phyloP scores from a whole-genome alignment of 2,888 invertebrate genomes.

The Epistrophe grossulariae region DNA sequence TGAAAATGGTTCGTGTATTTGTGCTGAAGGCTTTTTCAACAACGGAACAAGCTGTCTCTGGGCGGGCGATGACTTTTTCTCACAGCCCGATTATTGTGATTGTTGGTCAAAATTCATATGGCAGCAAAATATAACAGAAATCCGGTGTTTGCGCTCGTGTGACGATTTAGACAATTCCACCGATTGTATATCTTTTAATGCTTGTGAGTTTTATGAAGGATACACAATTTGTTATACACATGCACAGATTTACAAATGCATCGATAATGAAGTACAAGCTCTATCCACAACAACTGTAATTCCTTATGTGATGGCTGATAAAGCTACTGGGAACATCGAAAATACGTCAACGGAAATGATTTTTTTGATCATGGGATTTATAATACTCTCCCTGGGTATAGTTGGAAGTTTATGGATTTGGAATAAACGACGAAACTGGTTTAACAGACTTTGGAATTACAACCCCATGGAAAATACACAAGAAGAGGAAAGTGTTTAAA shows the following conservation, averaged over 20 bases:
- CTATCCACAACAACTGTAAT: not conserved
- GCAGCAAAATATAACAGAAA: slow-evolving; percentile 34
- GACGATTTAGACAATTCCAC: slow-evolving; percentile 7
- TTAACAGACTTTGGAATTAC: slow-evolving; percentile 9
- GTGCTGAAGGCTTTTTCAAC: slow-evolving; percentile 39
- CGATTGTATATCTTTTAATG: slow-evolving; percentile 33
- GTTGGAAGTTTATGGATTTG: slow-evolving; percentile 11
- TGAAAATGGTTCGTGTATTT: slow-evolving; percentile 39
- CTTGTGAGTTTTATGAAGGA: slow-evolving; percentile 46
- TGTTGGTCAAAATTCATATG: slow-evolving; percentile 52
- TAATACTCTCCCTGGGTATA: not conserved
- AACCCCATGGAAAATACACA: not conserved
- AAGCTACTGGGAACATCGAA: not conserved
- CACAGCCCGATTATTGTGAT: slow-evolving; percentile 52
- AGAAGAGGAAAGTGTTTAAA: not conserved
- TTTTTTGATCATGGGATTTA: not conserved
- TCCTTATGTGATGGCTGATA: not conserved
- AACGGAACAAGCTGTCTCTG: slow-evolving; percentile 49
- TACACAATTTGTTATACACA: slow-evolving; percentile 33
- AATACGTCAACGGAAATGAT: not conserved
- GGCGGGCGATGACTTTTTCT: slow-evolving; percentile 46
- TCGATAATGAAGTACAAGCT: not conserved
- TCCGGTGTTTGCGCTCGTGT: slow-evolving; percentile 23
- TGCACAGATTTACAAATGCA: slow-evolving; percentile 45
- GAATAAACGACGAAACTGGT: slow-evolving; percentile 10